Evolutionary conservation across 2,797 vertebrate genomes (phyloP).

Genomic region (Melanotaenia boesemani): DNA sequence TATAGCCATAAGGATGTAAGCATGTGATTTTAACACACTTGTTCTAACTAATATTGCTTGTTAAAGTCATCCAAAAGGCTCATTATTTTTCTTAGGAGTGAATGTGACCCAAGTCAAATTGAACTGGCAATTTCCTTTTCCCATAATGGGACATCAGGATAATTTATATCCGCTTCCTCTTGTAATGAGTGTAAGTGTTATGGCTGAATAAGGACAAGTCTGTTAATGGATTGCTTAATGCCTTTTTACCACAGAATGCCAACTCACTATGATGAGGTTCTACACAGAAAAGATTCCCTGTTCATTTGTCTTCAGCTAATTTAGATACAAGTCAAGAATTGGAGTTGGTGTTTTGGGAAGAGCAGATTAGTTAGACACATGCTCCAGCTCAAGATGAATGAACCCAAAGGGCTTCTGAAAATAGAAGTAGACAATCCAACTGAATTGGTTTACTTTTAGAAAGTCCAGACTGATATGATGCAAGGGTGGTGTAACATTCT

Average conservation of each 20-base stretch:
- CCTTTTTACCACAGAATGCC: conserved; percentile 41
- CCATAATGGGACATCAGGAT: conserved; percentile 10
- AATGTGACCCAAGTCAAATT: conserved; percentile 8
- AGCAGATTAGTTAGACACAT: conserved; percentile 38
- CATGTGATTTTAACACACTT: background rate
- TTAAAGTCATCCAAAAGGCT: conserved; percentile 9
- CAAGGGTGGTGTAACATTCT: conserved; percentile 61
- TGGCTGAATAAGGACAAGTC: conserved; percentile 59
- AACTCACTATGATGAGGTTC: conserved; percentile 46
- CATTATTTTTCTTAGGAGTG: conserved; percentile 7
- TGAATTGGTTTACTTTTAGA: conserved; percentile 54
- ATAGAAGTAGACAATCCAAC: conserved; percentile 15
- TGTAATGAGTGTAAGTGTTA: conserved; percentile 60
- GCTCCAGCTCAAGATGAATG: conserved; percentile 34
- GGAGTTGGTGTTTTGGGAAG: conserved; percentile 18
- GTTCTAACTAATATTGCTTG: conserved; percentile 2
- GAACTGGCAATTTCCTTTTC: conserved; percentile 36
- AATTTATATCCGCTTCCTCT: conserved; percentile 45
- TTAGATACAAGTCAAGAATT: conserved; percentile 46
- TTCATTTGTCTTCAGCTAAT: conserved; percentile 38
- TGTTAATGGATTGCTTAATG: conserved; percentile 69
- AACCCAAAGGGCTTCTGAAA: conserved; percentile 30
- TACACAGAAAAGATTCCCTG: conserved; percentile 36
- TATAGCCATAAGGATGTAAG: background rate
- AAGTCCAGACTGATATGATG: conserved; percentile 48